Evolutionary conservation across 1,140 invertebrate species (phyloP).

Genomic region (Pantala flavescens): DNA sequence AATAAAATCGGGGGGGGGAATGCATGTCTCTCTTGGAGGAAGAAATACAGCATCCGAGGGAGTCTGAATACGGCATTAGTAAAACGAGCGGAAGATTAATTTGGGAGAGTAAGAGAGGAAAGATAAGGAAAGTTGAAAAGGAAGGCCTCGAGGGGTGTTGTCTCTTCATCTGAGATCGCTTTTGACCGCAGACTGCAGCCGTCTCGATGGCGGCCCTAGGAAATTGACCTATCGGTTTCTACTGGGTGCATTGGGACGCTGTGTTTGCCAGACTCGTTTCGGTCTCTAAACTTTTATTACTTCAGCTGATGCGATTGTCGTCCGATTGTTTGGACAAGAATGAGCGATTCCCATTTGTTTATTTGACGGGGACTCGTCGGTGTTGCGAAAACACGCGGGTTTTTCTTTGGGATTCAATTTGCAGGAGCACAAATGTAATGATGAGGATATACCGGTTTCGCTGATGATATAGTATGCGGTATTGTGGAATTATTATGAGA

Average conservation of each 20-base stretch:
- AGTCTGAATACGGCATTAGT: not conserved
- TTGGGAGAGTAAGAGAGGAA: not conserved
- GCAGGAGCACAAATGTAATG: too few relatives aligned
- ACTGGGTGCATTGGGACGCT: not conserved
- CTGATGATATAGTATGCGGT: too few relatives aligned
- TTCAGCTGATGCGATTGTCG: not conserved
- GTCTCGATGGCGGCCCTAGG: not conserved
- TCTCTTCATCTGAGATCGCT: not conserved
- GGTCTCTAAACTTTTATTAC: not conserved
- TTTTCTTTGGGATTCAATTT: too few relatives aligned
- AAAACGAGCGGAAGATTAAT: not conserved
- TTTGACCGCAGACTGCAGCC: not conserved
- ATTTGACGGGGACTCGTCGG: not conserved
- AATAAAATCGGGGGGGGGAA: too few relatives aligned
- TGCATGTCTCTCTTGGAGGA: too few relatives aligned
- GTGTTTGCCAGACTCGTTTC: not conserved
- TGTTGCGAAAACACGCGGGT: too few relatives aligned
- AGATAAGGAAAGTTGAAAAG: not conserved
- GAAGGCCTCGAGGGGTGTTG: not conserved
- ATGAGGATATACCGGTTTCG: too few relatives aligned
- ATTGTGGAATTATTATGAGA: too few relatives aligned
- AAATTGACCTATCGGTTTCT: not conserved
- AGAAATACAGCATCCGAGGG: too few relatives aligned
- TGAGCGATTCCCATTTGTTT: not conserved
- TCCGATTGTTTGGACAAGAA: not conserved